phyloP scores from a whole-genome alignment of 1,140 invertebrate species.

The Leptestheria dahalacensis region DNA sequence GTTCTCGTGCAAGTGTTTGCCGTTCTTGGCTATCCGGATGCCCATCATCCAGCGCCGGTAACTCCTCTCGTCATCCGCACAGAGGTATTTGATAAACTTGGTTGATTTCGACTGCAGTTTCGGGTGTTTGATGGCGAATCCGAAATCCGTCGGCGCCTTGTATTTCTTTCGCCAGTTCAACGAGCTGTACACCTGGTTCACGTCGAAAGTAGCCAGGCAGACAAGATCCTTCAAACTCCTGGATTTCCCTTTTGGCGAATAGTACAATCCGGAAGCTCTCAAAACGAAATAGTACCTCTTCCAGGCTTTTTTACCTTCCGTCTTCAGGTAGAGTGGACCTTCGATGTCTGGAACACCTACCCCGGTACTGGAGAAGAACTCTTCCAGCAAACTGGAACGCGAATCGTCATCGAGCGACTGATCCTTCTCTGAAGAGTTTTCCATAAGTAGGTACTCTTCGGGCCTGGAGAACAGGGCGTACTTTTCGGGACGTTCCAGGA shows the following conservation, averaged over 20 bases:
- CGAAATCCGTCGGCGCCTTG: constrained; percentile 87
- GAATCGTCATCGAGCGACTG: constrained; percentile 41
- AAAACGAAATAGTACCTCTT: constrained; percentile 88
- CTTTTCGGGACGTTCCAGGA: constrained; percentile 81
- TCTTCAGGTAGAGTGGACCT: constrained; percentile 83
- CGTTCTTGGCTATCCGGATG: constrained; percentile 88
- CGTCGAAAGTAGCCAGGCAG: constrained; percentile 86
- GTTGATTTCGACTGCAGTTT: constrained; percentile 71
- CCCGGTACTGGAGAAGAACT: constrained; percentile 40
- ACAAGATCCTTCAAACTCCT: constrained; percentile 72
- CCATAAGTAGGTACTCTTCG: constrained; percentile 50
- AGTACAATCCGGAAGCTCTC: constrained; percentile 82
- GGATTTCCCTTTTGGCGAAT: constrained; percentile 82
- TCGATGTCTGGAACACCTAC: constrained; percentile 64
- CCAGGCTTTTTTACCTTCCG: constrained; percentile 95
- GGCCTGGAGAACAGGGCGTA: constrained; percentile 71
- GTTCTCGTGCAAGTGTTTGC: constrained; percentile 64
- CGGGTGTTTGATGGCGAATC: constrained; percentile 93
- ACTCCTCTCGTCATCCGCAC: constrained; percentile 74
- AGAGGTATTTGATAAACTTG: constrained; percentile 94
- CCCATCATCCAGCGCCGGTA: constrained; percentile 86
- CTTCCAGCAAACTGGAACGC: constrained; percentile 54
- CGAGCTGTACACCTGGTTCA: constrained; percentile 50
- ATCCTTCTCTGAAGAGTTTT: constrained; percentile 39
- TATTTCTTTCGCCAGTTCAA: constrained; percentile 88